Evolutionary conservation across 1,140 invertebrate species (phyloP), one percentile per base, ranked within the genome.

Genomic region (Drosophila malerkotliana): DNA sequence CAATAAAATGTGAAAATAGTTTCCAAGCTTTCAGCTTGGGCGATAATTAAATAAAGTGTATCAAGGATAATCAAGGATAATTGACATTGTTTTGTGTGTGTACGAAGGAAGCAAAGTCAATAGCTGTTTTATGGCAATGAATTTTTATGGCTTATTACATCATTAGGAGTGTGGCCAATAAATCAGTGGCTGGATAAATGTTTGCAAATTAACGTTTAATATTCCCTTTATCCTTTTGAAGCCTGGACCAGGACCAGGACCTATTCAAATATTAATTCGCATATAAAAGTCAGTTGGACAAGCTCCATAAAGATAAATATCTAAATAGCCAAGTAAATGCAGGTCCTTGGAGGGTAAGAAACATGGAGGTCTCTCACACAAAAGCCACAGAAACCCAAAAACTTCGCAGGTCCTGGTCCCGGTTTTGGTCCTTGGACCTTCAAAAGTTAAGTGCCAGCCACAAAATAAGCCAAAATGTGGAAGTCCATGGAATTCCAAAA

Each of bases 261-360:
- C 63, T 69, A 48, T 57, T 69, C 52, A 69, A 69, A 69, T 69
- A 69, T 69, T 69, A 69, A 69, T 69, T 68, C 67, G 51, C 67
- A 69, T 57, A 72, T 72, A 72, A 72, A 72, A 72, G 68, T 72
- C 68, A 72, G 67, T 72, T 59, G 68, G 67, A 72, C 67, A 69
- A 69, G 63, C 67, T 26, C 48, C 66, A 72, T 72, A 72, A 72
- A 72, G 68, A 72, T 72, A 72, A 72, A 72, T 72, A 72, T 72
- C 68, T 72, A 74, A 74, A 74, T 74, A 56, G 71, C 71, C 54
- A 48, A 64, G 71, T 74, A 74, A 74, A 74, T 66, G 72, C 72
- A 74, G 71, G 60, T 66, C 72, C 72, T 74, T 64, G 28, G 72
- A 51, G 72, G 60, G 45, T n/a, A 12, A 44, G 28, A 51, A 18